Conservation (phyloP, 2,113 vertebrate genomes). For the Toxotes chatareus region DNA sequence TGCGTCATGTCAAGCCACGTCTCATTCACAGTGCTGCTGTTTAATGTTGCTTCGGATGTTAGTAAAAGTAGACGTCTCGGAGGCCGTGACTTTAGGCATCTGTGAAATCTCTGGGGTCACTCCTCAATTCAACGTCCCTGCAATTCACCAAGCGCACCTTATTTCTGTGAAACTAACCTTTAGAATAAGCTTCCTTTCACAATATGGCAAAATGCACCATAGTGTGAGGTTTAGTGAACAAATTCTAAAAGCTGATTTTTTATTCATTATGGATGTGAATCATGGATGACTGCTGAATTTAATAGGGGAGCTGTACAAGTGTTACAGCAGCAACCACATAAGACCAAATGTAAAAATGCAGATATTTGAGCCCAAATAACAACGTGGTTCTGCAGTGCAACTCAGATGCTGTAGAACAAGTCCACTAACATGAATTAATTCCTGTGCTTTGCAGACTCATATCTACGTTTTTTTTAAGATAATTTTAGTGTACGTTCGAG, state of each 20-base stretch:
- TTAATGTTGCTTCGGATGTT: conserved; percentile 34
- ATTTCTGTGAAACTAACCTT: not conserved
- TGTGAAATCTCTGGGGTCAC: not conserved
- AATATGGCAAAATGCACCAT: not conserved
- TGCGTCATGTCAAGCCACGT: not conserved
- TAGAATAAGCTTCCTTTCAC: not conserved
- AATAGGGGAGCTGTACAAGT: not conserved
- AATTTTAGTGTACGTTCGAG: too few species aligned
- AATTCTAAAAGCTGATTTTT: conserved; percentile 15
- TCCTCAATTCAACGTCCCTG: not conserved
- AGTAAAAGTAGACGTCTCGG: not conserved
- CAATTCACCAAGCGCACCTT: not conserved
- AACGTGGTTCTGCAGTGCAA: not conserved
- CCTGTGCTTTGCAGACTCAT: not conserved
- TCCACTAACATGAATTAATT: not conserved
- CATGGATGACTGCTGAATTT: conserved; percentile 11
- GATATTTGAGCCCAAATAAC: conserved; percentile 7
- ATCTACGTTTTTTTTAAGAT: not conserved
- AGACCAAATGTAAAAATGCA: not conserved
- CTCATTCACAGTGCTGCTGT: not conserved
- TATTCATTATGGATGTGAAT: conserved; percentile 25
- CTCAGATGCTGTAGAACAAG: not conserved
- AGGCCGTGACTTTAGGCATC: conserved; percentile 6
- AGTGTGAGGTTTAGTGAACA: not conserved
- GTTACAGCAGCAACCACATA: not conserved